Evolutionary conservation across 2,797 vertebrate species (phyloP).

Genomic region (Notolabrus celidotus): DNA sequence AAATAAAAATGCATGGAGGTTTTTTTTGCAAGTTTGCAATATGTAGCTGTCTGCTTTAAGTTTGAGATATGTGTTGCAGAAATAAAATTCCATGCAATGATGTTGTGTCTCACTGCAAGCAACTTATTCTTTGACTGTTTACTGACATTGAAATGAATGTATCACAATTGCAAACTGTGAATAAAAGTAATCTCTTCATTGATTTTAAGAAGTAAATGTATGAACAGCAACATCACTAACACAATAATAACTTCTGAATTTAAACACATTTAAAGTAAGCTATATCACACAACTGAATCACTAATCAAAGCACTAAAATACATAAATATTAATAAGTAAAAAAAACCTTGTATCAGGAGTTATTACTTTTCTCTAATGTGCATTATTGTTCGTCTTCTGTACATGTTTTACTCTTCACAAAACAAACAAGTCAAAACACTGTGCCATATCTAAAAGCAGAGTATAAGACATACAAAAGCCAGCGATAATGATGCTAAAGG

Average conservation of each 20-base stretch:
- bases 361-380: constrained; percentile 33
- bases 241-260: constrained; percentile 39
- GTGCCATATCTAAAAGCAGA: constrained; percentile 58
- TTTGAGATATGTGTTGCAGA: constrained; percentile 26
- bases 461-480: constrained; percentile 54
- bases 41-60: constrained; percentile 18
- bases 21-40: constrained; percentile 10
- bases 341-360: constrained; percentile 33
- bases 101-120: constrained; percentile 27
- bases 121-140: constrained; percentile 38
- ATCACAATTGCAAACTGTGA: constrained; percentile 67
- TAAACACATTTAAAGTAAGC: constrained; percentile 55
- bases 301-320: constrained; percentile 53
- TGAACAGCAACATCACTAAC: constrained; percentile 59
- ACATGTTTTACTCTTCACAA: constrained; percentile 53
- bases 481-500: constrained; percentile 19
- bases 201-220: constrained; percentile 30
- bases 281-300: constrained; percentile 63
- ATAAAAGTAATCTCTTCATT: constrained; percentile 58
- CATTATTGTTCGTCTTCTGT: constrained; percentile 53
- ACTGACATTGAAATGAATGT: constrained; percentile 70
- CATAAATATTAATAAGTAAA: constrained; percentile 35
- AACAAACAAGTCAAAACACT: constrained; percentile 59
- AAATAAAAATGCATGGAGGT: too few species aligned
- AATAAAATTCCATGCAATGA: constrained; percentile 57